Conservation (phyloP, 2,888 invertebrate species). For the Sialis fuliginosa region DNA sequence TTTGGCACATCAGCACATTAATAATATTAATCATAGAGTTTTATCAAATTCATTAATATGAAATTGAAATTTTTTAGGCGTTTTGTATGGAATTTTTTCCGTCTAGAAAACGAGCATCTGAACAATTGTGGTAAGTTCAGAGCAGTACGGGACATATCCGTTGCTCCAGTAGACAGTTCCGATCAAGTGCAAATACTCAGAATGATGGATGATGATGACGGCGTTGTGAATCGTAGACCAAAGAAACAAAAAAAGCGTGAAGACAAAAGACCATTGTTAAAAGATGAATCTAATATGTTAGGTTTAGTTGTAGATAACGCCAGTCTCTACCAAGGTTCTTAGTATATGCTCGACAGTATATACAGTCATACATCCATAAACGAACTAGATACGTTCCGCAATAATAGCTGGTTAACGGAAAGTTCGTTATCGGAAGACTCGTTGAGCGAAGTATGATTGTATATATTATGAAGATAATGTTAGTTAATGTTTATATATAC, state of each 20-base stretch:
- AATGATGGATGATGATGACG: conserved; percentile 62
- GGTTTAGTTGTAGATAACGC: background rate
- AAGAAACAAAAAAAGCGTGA: conserved; percentile 19
- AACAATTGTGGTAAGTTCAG: conserved; percentile 82
- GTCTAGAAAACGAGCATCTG: conserved; percentile 74
- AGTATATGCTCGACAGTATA: background rate
- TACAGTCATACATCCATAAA: background rate
- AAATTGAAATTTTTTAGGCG: conserved; percentile 23
- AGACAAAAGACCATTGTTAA: conserved; percentile 27
- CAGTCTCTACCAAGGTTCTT: background rate
- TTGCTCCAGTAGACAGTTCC: conserved; percentile 57
- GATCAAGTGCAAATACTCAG: conserved; percentile 51
- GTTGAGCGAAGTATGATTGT: too few relatives aligned
- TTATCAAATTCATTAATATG: background rate
- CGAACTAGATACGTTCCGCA: too few relatives aligned
- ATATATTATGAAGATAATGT: too few relatives aligned
- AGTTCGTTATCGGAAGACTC: too few relatives aligned
- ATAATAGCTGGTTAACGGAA: too few relatives aligned
- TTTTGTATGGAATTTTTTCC: conserved; percentile 82
- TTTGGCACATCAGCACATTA: too few relatives aligned
- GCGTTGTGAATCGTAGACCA: conserved; percentile 35
- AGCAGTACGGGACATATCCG: conserved; percentile 71
- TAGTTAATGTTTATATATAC: too few relatives aligned
- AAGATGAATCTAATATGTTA: conserved; percentile 17
- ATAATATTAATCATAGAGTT: too few relatives aligned